A percentile compares a stretch with the other conserved stretches of the same genome.
These are phyloP conservation scores for Glossophaga mutica DNA, from an alignment of 2,797 vertebrate species.

Conservation along the genomic window DNA sequence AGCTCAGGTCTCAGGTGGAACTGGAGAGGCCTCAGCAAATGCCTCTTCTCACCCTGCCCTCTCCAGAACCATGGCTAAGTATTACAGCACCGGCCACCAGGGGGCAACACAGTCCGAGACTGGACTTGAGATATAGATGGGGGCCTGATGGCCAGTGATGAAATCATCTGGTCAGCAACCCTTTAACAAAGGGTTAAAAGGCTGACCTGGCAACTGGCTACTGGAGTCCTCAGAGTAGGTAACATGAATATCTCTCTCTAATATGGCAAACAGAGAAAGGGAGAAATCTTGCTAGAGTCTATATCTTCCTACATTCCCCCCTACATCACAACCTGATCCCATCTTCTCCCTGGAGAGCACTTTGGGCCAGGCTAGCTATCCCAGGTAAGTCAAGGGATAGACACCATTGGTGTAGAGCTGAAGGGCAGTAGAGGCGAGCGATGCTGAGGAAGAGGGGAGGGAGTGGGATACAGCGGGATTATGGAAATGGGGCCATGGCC, in stretches of 20 bases:
- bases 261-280: neutral
- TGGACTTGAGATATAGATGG: neutral
- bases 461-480: neutral
- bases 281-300: neutral
- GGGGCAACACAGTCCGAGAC: constrained; percentile 33
- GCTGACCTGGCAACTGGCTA: neutral
- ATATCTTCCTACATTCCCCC: neutral
- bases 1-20: neutral
- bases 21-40: neutral
- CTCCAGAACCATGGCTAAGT: neutral
- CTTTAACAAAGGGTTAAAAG: neutral
- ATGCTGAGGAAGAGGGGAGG: neutral
- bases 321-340: neutral
- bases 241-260: neutral
- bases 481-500: neutral
- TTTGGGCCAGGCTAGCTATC: neutral
- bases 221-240: neutral
- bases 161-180: constrained; percentile 18
- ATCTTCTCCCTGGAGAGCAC: neutral
- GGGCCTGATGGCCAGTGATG: neutral
- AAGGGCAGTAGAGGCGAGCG: neutral
- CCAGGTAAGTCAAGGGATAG: neutral
- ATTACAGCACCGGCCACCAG: constrained; percentile 31
- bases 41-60: neutral
- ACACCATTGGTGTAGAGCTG: too few species aligned